Evolutionary conservation across 37 sponge, comb jelly and placozoan genomes (phyloP), one percentile per base, ranked within the genome.

Genomic region (Bolinopsis microptera): DNA sequence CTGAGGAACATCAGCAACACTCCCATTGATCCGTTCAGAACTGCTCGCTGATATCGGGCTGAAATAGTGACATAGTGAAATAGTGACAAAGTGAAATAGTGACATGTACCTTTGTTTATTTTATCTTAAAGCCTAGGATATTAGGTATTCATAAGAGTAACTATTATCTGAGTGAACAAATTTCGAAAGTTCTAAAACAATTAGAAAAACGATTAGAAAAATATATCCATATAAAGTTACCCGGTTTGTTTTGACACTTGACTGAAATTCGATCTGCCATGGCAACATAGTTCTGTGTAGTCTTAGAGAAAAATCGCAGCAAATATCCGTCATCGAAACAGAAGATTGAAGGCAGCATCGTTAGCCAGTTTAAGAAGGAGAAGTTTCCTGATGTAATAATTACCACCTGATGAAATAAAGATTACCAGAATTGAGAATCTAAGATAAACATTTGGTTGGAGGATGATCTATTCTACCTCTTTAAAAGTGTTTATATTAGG

Each of bases 341-440:
- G 94, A 95, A 95, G 35, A 97, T 95, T 68, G 94, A 83, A 0
- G 98, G 96, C 1, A 96, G 93, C 48, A 97, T 95, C 18, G 98
- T 97, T 37, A 97, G 95, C 98, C 96, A 97, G 93, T 97, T 97
- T 38, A 97, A 94, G 74, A 97, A 97, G 83, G 96, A 95, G 38
- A 97, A 94, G 69, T 97, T 97, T 0, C 98, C 98, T 92, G 96
- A 96, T n/a, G 95, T 23, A 1, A 97, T 96, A 0, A 97, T 77
- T 22, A 95, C 83, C 68, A 94, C 83, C 96, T 96, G 94, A 76
- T n/a, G n/a, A n/a, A n/a, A n/a, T n/a, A n/a, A n/a, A n/a, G n/a
- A n/a, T n/a, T n/a, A n/a, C n/a, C n/a, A n/a, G n/a, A 92, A 69
- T 39, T 22, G 5, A 9, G 35, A 40, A 90, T 69, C n/a, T 3